Conservation (phyloP, 2,113 vertebrate species). For the Corapipo altera region DNA sequence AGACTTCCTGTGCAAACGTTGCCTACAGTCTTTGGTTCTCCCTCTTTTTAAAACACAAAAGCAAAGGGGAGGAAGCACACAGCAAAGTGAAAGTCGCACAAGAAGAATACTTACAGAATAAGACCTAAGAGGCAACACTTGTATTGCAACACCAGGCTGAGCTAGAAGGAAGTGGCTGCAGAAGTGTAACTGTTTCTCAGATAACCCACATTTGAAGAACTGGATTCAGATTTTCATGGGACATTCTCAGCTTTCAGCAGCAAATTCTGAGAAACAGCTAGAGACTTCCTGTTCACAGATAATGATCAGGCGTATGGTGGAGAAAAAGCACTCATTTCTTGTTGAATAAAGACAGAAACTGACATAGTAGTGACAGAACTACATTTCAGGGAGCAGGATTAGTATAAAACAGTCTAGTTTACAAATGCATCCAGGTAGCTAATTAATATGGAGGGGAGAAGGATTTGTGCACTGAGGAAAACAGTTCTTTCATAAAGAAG, state of each 20-base stretch:
- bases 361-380: not conserved
- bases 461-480: not conserved
- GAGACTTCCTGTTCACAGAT: slow-evolving; percentile 10
- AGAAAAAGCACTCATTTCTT: not conserved
- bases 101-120: not conserved
- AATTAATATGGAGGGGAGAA: not conserved
- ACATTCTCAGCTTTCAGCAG: not conserved
- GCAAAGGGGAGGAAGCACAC: not conserved
- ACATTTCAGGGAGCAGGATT: not conserved
- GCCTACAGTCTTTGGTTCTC: not conserved
- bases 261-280: slow-evolving; percentile 5
- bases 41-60: not conserved
- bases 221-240: not conserved
- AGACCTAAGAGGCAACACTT: not conserved
- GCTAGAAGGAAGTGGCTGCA: not conserved
- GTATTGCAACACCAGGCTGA: rapidly evolving
- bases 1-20: not conserved
- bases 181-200: not conserved
- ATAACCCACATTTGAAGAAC: not conserved
- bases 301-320: not conserved
- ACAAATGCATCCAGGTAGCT: not conserved
- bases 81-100: not conserved
- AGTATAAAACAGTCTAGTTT: not conserved
- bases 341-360: not conserved
- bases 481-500: not conserved